phyloP scores from a whole-genome alignment of 2,797 vertebrate genomes.

The Melanogrammus aeglefinus region DNA sequence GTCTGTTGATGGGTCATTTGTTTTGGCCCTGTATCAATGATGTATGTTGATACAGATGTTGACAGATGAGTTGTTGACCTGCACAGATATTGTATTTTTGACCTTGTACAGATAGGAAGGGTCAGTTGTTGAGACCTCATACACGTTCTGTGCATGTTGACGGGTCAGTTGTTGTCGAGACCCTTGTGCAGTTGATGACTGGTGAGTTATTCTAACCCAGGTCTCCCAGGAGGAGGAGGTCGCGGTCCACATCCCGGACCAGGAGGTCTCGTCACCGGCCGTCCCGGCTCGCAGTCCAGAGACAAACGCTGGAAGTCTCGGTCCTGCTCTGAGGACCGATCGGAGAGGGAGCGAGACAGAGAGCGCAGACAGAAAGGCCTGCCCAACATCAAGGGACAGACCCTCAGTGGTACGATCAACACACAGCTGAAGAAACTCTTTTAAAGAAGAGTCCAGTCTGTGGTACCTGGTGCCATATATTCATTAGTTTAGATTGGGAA shows the following conservation, averaged over 20 bases:
- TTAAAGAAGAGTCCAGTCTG: too few species aligned
- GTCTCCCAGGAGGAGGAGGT: conserved; percentile 88
- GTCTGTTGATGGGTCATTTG: not conserved
- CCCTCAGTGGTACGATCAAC: conserved; percentile 81
- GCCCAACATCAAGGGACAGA: conserved; percentile 83
- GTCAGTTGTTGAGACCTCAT: not conserved
- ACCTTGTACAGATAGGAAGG: not conserved
- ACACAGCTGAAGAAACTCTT: not conserved
- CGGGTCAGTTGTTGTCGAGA: not conserved
- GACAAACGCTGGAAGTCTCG: conserved; percentile 81
- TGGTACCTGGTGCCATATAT: not conserved
- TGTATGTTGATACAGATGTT: not conserved
- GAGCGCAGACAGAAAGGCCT: conserved; percentile 91
- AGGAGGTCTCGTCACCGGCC: conserved; percentile 81
- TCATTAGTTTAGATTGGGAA: not conserved
- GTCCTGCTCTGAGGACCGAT: conserved; percentile 82
- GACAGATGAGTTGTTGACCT: not conserved
- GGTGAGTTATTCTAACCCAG: conserved; percentile 56
- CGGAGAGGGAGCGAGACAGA: conserved; percentile 83
- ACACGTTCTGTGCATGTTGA: not conserved
- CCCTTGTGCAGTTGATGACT: not conserved
- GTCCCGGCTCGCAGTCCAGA: conserved; percentile 84
- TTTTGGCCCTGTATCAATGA: not conserved
- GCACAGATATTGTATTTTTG: not conserved
- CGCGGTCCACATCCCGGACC: conserved; percentile 84